Evolutionary conservation across 2,888 invertebrate species (phyloP).

Genomic region (Phyllotreta cruciferae): DNA sequence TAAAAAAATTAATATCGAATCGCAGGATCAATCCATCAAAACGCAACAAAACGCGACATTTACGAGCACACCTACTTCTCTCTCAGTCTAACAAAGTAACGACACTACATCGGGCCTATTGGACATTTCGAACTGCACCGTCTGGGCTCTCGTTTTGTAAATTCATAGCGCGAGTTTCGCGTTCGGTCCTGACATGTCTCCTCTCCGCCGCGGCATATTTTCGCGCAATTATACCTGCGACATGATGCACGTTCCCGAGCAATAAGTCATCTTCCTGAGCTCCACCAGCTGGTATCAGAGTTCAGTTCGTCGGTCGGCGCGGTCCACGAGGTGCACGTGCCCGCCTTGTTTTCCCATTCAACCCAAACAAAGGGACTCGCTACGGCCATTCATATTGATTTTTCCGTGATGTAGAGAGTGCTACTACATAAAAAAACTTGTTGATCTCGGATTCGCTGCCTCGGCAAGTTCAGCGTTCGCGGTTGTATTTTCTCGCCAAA

Average conservation of each 20-base stretch:
- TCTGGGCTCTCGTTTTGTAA: slow-evolving; percentile 31
- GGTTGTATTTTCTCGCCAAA: background rate
- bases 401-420: slow-evolving; percentile 58
- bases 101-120: slow-evolving; percentile 44
- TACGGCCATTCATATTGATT: slow-evolving; percentile 61
- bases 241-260: slow-evolving; percentile 32
- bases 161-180: slow-evolving; percentile 19
- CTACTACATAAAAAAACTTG: slow-evolving; percentile 61
- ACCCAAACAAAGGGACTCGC: slow-evolving; percentile 58
- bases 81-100: slow-evolving; percentile 50
- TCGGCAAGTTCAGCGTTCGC: slow-evolving; percentile 5
- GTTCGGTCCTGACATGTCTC: slow-evolving; percentile 15
- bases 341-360: slow-evolving; percentile 57
- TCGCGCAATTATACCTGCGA: slow-evolving; percentile 39
- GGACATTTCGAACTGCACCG: slow-evolving; percentile 36
- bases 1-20: no score
- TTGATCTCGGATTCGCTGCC: slow-evolving; percentile 34
- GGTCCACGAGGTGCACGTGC: slow-evolving; percentile 48
- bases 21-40: slow-evolving; percentile 49
- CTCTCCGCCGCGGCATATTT: slow-evolving; percentile 33
- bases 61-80: slow-evolving; percentile 38
- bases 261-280: slow-evolving; percentile 31
- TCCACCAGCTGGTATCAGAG: slow-evolving; percentile 8
- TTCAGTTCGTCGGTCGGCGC: slow-evolving; percentile 21
- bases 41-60: slow-evolving; percentile 46